Percentiles rank a stretch among this genome's conserved stretches.
These are phyloP conservation scores for Gadus chalcogrammus DNA, from an alignment of 2,113 vertebrate genomes.

Conservation along the genomic window DNA sequence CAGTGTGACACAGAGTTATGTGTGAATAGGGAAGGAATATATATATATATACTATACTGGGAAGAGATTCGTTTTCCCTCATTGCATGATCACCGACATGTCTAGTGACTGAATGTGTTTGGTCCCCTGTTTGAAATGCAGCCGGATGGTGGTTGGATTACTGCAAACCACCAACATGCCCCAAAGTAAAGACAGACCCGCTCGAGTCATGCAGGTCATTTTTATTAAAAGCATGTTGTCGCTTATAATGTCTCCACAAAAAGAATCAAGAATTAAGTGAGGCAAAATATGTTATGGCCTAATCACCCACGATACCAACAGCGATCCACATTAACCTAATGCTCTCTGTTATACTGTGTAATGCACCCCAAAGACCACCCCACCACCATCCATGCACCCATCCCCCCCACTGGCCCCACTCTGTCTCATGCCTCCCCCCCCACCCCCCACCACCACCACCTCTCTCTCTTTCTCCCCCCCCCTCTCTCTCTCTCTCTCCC, in stretches of 20 bases:
- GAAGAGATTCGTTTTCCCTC: slow-evolving; percentile 21
- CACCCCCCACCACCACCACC: slow-evolving; percentile 2
- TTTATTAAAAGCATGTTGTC: slow-evolving; percentile 53
- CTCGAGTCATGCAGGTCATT: slow-evolving; percentile 42
- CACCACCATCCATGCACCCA: neutral
- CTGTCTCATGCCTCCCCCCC: neutral
- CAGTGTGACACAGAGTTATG: neutral
- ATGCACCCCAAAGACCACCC: slow-evolving; percentile 1
- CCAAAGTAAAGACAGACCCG: slow-evolving; percentile 46
- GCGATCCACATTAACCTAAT: slow-evolving; percentile 28
- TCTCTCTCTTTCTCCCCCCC: too few species aligned
- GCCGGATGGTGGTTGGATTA: slow-evolving; percentile 53
- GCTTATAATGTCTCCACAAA: slow-evolving; percentile 33
- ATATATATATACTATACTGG: neutral
- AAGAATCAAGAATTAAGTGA: slow-evolving; percentile 22
- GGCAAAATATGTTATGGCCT: slow-evolving; percentile 24
- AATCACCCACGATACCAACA: slow-evolving; percentile 40
- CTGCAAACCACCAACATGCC: slow-evolving; percentile 55
- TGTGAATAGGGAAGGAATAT: neutral
- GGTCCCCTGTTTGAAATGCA: slow-evolving; percentile 51
- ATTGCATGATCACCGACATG: slow-evolving; percentile 35
- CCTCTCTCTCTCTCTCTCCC: slow-evolving; percentile 3
- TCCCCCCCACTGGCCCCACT: too few species aligned
- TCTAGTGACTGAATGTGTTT: slow-evolving; percentile 51
- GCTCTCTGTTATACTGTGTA: slow-evolving; percentile 32